Conservation (phyloP, 2,797 vertebrate genomes). For the Notamacropus eugenii region DNA sequence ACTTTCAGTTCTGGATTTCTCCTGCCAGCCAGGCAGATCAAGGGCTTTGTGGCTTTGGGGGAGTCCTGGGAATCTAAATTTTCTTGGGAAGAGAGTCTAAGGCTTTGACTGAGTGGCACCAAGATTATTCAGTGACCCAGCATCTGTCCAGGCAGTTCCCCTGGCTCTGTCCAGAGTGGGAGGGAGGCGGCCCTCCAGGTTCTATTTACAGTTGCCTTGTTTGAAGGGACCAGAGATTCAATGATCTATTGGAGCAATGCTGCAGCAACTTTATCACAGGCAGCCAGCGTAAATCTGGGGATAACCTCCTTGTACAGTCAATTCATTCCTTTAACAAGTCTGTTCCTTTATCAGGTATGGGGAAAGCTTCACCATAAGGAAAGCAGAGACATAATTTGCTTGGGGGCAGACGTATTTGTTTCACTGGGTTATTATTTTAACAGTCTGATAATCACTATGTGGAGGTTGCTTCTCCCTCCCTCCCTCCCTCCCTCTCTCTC, state of each 20-base stretch:
- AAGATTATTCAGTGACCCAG: not conserved
- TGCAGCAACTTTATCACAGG: conserved; percentile 85
- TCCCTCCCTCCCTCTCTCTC: too few relatives aligned
- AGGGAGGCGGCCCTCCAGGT: conserved; percentile 15
- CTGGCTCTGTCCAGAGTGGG: not conserved
- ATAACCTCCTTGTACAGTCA: conserved; percentile 85
- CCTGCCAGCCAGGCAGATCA: not conserved
- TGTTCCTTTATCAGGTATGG: conserved; percentile 84
- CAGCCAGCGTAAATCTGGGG: conserved; percentile 84
- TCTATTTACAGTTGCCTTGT: conserved; percentile 80
- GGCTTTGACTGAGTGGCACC: not conserved
- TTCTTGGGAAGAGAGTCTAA: not conserved
- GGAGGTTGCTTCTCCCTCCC: conserved; percentile 3
- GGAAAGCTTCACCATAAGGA: conserved; percentile 80
- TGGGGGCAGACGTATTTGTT: conserved; percentile 81
- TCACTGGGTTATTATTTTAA: conserved; percentile 80
- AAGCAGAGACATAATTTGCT: conserved; percentile 80
- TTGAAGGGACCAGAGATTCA: conserved; percentile 83
- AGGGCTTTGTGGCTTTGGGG: not conserved
- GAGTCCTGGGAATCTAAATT: too few relatives aligned
- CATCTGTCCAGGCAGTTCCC: not conserved
- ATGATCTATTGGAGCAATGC: conserved; percentile 86
- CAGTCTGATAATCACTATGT: conserved; percentile 82
- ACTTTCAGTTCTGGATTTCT: not conserved
- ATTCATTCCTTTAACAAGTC: conserved; percentile 85